These are phyloP conservation scores for Drosophila anomalata DNA, from an alignment of 2,888 invertebrate genomes.

Conservation along the genomic window DNA sequence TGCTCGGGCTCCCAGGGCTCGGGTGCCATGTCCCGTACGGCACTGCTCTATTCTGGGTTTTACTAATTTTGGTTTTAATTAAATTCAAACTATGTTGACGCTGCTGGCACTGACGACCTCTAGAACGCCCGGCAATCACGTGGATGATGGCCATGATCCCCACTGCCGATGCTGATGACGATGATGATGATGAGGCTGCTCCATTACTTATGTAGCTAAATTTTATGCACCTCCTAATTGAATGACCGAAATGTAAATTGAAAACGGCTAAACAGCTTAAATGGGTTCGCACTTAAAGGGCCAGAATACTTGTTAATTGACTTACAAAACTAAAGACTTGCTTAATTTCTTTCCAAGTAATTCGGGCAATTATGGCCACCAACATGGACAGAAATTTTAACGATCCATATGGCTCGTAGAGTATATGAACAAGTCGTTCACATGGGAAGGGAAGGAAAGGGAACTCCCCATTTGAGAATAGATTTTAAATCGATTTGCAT, in stretches of 20 bases:
- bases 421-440: too few relatives aligned
- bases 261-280: slow-evolving; percentile 47
- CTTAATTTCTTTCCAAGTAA: neutral
- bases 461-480: too few relatives aligned
- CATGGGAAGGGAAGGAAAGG: too few relatives aligned
- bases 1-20: slow-evolving; percentile 44
- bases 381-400: too few relatives aligned
- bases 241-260: slow-evolving; percentile 72
- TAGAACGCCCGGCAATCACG: slow-evolving; percentile 37
- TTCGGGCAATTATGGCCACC: too few relatives aligned
- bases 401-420: too few relatives aligned
- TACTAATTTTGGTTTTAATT: slow-evolving; percentile 80
- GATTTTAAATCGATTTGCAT: too few relatives aligned
- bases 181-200: slow-evolving; percentile 31
- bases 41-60: slow-evolving; percentile 31
- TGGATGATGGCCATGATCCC: slow-evolving; percentile 52
- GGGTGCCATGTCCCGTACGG: slow-evolving; percentile 7
- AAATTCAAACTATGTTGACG: slow-evolving; percentile 80
- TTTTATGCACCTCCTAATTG: slow-evolving; percentile 65
- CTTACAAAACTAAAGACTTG: neutral
- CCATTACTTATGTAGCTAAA: slow-evolving; percentile 62
- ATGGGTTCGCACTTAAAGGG: slow-evolving; percentile 25
- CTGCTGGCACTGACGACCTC: slow-evolving; percentile 48
- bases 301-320: neutral
- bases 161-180: slow-evolving; percentile 9